Conservation (phyloP, 1,140 invertebrate genomes). For the Copidosoma floridanum region DNA sequence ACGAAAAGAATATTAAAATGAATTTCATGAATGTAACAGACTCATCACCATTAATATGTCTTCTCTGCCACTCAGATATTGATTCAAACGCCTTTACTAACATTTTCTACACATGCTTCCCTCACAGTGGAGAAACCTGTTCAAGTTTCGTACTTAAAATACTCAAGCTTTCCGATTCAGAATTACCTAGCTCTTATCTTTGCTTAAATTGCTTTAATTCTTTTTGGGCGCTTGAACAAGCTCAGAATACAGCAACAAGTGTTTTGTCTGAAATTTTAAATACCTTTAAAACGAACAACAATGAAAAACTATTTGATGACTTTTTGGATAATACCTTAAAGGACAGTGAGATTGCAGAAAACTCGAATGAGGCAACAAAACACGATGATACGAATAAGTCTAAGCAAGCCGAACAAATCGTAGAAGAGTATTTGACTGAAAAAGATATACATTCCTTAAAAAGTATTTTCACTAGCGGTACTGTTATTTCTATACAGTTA, state of each 20-base stretch:
- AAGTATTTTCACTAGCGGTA: neutral
- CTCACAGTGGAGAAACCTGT: constrained; percentile 36
- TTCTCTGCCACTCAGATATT: constrained; percentile 39
- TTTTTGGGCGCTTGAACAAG: constrained; percentile 46
- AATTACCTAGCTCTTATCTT: constrained; percentile 35
- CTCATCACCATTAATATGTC: constrained; percentile 30
- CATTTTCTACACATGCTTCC: constrained; percentile 42
- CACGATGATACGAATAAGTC: too few species aligned
- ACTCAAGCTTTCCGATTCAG: constrained; percentile 23
- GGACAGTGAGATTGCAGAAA: neutral
- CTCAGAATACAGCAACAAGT: constrained; percentile 41
- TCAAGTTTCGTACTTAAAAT: constrained; percentile 37
- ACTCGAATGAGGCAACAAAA: neutral
- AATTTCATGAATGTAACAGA: too few species aligned
- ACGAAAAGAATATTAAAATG: too few species aligned
- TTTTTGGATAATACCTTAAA: neutral
- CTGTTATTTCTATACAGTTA: neutral
- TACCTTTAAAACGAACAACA: constrained; percentile 30
- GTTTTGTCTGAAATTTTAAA: constrained; percentile 43
- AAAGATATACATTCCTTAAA: constrained; percentile 16
- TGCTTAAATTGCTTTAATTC: constrained; percentile 43
- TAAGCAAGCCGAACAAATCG: neutral
- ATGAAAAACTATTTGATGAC: constrained; percentile 14
- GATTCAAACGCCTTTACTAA: constrained; percentile 35
- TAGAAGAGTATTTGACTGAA: neutral